Evolutionary conservation across 53 echinoderm and acorn worm species (phyloP).

Genomic region (Stichopus horrens): DNA sequence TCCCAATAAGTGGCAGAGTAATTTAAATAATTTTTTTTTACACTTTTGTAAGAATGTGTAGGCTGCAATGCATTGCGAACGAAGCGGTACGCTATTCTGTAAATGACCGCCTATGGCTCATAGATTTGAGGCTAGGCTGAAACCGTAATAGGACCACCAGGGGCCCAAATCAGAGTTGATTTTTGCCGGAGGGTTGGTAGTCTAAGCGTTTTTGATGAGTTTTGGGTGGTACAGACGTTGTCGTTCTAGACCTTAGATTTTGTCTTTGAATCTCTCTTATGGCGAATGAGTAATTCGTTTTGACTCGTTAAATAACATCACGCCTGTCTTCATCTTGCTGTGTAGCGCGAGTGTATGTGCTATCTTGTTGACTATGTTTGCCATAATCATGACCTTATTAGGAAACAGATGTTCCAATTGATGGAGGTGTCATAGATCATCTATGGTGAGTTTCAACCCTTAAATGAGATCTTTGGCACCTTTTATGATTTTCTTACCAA

Average conservation of each 20-base stretch:
- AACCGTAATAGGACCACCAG: constrained; percentile 27
- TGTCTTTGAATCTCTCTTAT: neutral
- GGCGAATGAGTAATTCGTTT: constrained; percentile 5
- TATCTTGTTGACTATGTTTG: neutral
- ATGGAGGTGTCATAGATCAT: constrained; percentile 17
- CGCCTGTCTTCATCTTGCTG: constrained; percentile 21
- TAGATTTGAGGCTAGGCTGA: constrained; percentile 2
- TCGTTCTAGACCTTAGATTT: neutral
- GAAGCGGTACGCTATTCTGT: constrained; percentile 22
- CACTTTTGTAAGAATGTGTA: constrained; percentile 19
- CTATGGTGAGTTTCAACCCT: neutral
- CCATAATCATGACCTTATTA: constrained; percentile 29
- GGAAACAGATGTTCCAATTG: constrained; percentile 34
- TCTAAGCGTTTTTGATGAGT: too few species aligned
- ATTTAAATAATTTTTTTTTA: constrained; percentile 28
- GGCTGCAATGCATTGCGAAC: neutral
- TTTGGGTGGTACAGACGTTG: too few species aligned
- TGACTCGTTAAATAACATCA: constrained; percentile 35
- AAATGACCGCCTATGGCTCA: constrained; percentile 26
- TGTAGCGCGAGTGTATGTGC: constrained; percentile 4
- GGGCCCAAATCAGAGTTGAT: constrained; percentile 28
- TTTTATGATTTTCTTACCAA: neutral
- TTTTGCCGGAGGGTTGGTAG: constrained; percentile 20
- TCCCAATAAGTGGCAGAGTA: constrained; percentile 3
- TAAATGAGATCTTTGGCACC: neutral